Evolutionary conservation across 2,888 invertebrate species (phyloP), one percentile per base, ranked within the genome.

Genomic region (Coenonympha glycerion): DNA sequence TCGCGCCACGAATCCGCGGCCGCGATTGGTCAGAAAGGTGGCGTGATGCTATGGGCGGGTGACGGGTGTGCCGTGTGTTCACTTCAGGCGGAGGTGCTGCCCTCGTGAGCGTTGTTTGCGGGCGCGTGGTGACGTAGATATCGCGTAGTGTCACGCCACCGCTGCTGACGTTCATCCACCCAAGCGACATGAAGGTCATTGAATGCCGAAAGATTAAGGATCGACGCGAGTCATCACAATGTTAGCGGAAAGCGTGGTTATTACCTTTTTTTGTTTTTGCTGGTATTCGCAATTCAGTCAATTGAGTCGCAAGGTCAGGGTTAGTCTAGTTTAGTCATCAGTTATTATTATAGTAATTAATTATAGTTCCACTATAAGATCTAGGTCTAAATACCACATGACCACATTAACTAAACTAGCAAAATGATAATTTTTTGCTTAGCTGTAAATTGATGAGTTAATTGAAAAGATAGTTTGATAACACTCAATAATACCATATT

Each of bases 21-120:
- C 57, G 67, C 72, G 75, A 86, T 86, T 86, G 85, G 86, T 65
- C 61, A 67, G 57, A 53, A 54, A 56, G 57, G 69, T 86, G 83
- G 86, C 84, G 85, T 84, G 86, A 85, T 67, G 52, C 64, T 33
- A 26, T 41, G 52, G 65, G 63, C 68, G 61, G 60, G 66, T 57
- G 52, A n/a, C n/a, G n/a, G n/a, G n/a, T 57, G 42, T 41, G 46
- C 52, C 37, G 16, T 19, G 59, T 64, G 59, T 64, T 60, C 47
- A 70, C 61, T 56, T 48, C 34, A 15, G 33, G 58, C 60, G 60
- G 26, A 51, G 55, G 79, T 79, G 83, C 79, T 80, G 82, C 82
- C 79, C 65, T 68, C 74, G 67, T 58, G n/a, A n/a, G 59, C 58
- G 56, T 53, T 54, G 56, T 52, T 62, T 53, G 60, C 59, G 52